Conservation (phyloP, 2,888 invertebrate species). For the Mimas tiliae region DNA sequence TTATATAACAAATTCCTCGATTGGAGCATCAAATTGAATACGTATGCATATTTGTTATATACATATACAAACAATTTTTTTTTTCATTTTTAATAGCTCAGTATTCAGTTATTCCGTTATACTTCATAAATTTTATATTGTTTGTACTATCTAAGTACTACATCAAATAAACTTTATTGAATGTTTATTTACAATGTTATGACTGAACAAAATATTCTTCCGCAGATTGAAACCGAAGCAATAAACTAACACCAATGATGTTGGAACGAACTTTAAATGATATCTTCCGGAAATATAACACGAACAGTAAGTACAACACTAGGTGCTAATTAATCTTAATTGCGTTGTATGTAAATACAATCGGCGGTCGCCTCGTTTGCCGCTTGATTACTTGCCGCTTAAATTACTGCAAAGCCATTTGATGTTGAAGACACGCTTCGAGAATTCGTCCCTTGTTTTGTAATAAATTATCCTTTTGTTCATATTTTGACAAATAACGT, state of each 20-base stretch:
- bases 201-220: conserved; percentile 42
- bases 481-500: not conserved
- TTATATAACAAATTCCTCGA: too few relatives aligned
- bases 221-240: conserved; percentile 62
- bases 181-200: not conserved
- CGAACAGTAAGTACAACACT: conserved; percentile 50
- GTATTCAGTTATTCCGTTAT: too few relatives aligned
- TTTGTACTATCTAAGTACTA: not conserved
- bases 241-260: conserved; percentile 60
- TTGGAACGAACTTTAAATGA: conserved; percentile 2
- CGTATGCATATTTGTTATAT: too few relatives aligned
- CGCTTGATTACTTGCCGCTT: conserved; percentile 39
- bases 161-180: not conserved
- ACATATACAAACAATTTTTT: too few relatives aligned
- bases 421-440: not conserved
- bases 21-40: too few relatives aligned
- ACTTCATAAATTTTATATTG: too few relatives aligned
- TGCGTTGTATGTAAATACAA: conserved; percentile 34
- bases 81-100: too few relatives aligned
- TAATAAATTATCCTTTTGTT: not conserved
- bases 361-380: conserved; percentile 36
- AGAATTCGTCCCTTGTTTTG: not conserved
- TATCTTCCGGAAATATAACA: conserved; percentile 49
- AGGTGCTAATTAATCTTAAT: conserved; percentile 30
- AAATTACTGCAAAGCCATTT: conserved; percentile 22